Percentiles rank a stretch among this genome's conserved stretches.
Evolutionary conservation across 2,113 vertebrate species (phyloP).

Genomic region (Oncorhynchus clarkii): DNA sequence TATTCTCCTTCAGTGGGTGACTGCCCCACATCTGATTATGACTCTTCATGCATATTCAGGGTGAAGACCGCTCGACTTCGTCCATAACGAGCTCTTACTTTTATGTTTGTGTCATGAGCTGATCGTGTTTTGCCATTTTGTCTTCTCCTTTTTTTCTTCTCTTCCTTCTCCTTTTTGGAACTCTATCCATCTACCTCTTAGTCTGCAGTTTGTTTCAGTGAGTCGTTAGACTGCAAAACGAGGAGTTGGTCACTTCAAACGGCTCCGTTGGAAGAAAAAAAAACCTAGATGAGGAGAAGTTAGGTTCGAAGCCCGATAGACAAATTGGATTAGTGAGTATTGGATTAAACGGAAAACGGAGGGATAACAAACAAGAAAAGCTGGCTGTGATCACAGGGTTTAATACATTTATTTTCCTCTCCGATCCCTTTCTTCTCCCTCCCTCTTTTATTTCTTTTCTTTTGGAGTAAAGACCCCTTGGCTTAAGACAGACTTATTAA

Average conservation of each 20-base stretch:
- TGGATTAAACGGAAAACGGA: slow-evolving; percentile 99
- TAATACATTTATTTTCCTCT: slow-evolving; percentile 79
- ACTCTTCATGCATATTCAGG: slow-evolving; percentile 97
- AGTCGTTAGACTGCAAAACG: neutral
- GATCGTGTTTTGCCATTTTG: slow-evolving; percentile 81
- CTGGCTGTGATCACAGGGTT: slow-evolving; percentile 97
- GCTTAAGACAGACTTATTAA: slow-evolving; percentile 98
- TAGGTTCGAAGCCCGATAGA: slow-evolving; percentile 92
- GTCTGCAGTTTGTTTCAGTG: neutral
- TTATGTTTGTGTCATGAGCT: slow-evolving; percentile 66
- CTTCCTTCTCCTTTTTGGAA: neutral
- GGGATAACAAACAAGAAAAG: slow-evolving; percentile 97
- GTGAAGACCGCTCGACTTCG: slow-evolving; percentile 80
- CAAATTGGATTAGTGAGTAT: slow-evolving; percentile 99
- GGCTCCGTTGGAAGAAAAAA: slow-evolving; percentile 79
- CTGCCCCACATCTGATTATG: slow-evolving; percentile 94
- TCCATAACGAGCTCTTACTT: slow-evolving; percentile 89
- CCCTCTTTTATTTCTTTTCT: slow-evolving; percentile 46
- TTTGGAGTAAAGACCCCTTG: slow-evolving; percentile 78
- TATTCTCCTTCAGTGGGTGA: slow-evolving; percentile 90
- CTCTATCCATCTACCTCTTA: slow-evolving; percentile 38
- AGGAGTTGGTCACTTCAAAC: slow-evolving; percentile 72
- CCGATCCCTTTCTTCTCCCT: slow-evolving; percentile 60
- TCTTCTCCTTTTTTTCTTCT: neutral
- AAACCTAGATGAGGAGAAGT: slow-evolving; percentile 79